Evolutionary conservation across 2,888 invertebrate species (phyloP).

Genomic region (Molanna angustata): DNA sequence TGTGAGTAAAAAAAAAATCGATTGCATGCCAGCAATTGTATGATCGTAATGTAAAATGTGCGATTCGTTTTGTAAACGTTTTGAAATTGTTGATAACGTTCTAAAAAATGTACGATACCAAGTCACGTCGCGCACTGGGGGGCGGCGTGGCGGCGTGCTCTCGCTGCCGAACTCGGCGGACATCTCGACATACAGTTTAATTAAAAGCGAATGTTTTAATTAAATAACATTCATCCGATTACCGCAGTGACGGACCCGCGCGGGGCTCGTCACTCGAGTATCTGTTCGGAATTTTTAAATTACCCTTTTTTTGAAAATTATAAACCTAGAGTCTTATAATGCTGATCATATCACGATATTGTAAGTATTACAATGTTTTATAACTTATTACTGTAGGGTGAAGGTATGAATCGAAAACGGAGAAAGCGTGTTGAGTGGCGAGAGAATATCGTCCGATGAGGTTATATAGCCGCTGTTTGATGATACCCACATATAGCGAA

Average conservation of each 20-base stretch:
- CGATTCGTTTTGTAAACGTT: slow-evolving; percentile 20
- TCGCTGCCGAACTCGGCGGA: slow-evolving; percentile 43
- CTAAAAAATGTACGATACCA: slow-evolving; percentile 21
- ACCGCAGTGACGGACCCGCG: slow-evolving; percentile 11
- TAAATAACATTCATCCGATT: slow-evolving; percentile 4
- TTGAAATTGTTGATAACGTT: slow-evolving; percentile 23
- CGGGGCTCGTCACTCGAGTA: background rate
- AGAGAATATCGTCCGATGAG: background rate
- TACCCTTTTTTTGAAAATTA: slow-evolving; percentile 5
- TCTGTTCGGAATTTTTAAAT: background rate
- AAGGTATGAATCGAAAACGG: slow-evolving; percentile 2
- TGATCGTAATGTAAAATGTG: slow-evolving; percentile 10
- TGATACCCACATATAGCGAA: background rate
- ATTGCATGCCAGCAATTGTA: slow-evolving; percentile 19
- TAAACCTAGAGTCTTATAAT: slow-evolving; percentile 6
- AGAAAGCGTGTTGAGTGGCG: slow-evolving; percentile 1
- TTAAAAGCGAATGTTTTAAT: background rate
- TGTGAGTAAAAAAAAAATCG: slow-evolving; percentile 17
- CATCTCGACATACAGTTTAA: slow-evolving; percentile 49
- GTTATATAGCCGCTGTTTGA: background rate
- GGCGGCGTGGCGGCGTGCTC: slow-evolving; percentile 48
- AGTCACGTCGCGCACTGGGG: slow-evolving; percentile 52
- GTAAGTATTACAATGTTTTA: slow-evolving; percentile 21
- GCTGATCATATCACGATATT: slow-evolving; percentile 31
- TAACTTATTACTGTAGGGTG: background rate